Conservation (phyloP, 1,140 invertebrate species). For the Physella acuta region DNA sequence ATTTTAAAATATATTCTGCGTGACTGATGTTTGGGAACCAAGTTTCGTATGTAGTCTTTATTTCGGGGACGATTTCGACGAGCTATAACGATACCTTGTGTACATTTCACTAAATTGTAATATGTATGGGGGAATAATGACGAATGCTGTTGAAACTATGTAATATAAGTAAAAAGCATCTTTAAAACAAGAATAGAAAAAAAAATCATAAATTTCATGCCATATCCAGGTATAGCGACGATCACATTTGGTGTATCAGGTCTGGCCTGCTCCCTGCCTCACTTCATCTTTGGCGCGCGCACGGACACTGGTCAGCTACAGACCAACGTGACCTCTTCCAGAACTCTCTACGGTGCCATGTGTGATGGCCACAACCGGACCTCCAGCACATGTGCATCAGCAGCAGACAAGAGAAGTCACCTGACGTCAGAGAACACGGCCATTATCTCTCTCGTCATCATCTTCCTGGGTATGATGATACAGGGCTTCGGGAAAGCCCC, state of each 20-base stretch:
- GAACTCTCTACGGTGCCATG: not conserved
- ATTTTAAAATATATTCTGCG: too few relatives aligned
- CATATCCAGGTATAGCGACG: conserved; percentile 23
- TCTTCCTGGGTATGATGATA: conserved; percentile 20
- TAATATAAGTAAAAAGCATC: not conserved
- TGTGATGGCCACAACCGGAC: not conserved
- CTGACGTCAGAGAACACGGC: not conserved
- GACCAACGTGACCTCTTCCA: conserved; percentile 14
- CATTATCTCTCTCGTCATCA: conserved; percentile 20
- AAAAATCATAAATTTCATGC: too few relatives aligned
- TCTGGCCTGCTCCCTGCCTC: conserved; percentile 35
- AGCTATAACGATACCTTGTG: too few relatives aligned
- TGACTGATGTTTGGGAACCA: too few relatives aligned
- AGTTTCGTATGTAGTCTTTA: too few relatives aligned
- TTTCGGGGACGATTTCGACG: too few relatives aligned
- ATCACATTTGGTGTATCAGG: conserved; percentile 39
- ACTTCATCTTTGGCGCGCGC: conserved; percentile 34
- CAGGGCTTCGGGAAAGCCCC: conserved; percentile 30
- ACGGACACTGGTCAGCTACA: not conserved
- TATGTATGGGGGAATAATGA: too few relatives aligned
- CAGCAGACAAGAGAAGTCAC: not conserved
- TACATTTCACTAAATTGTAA: too few relatives aligned
- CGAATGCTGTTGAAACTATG: too few relatives aligned
- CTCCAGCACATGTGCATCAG: not conserved
- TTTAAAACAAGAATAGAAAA: too few relatives aligned